Evolutionary conservation across 2,888 invertebrate species (phyloP).

Genomic region (Kuschelorhynchus macadamiae): DNA sequence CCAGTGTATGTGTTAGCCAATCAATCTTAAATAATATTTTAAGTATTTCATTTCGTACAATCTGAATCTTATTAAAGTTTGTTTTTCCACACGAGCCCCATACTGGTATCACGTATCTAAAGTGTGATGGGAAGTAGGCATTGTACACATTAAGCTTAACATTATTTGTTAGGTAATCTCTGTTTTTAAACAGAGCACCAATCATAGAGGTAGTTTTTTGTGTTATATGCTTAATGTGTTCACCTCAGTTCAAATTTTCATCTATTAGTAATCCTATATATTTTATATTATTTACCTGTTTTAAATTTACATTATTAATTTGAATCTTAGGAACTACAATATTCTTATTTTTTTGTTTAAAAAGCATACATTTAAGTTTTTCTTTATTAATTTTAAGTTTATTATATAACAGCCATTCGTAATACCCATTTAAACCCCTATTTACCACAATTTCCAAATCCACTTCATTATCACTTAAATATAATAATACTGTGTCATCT

Average conservation of each 20-base stretch:
- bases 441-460: no score
- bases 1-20: not conserved
- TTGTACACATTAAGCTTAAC: not conserved
- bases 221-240: constrained; percentile 4
- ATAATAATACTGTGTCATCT: no score
- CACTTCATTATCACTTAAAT: no score
- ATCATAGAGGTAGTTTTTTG: not conserved
- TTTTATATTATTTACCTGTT: not conserved
- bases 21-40: not conserved
- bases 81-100: not conserved
- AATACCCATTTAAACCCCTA: no score
- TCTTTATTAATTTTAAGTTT: no score
- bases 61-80: not conserved
- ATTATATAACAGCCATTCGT: no score
- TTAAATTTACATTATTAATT: not conserved
- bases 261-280: not conserved
- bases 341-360: not conserved
- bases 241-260: not conserved
- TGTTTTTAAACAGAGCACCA: not conserved
- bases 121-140: not conserved
- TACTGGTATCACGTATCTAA: not conserved
- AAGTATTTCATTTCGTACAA: not conserved
- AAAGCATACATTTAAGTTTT: no score
- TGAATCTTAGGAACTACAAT: not conserved
- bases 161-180: not conserved